phyloP scores from a whole-genome alignment of 2,797 vertebrate species.

The Chloroceryle amazona region DNA sequence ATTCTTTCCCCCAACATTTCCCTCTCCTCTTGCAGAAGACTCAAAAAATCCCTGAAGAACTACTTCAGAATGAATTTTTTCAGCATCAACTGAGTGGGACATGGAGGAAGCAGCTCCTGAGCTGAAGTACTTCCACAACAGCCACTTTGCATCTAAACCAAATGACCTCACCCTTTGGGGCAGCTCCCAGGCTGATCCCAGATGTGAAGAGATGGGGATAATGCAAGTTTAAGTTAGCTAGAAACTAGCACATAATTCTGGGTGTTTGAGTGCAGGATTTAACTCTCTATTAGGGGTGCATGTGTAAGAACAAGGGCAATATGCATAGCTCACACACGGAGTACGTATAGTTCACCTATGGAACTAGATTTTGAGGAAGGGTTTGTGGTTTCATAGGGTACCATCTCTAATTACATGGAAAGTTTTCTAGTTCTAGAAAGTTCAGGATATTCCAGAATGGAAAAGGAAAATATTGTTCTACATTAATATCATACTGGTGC shows the following conservation, averaged over 20 bases:
- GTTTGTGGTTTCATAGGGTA: background rate
- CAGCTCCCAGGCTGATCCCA: background rate
- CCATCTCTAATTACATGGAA: background rate
- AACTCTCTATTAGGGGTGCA: background rate
- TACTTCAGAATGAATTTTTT: background rate
- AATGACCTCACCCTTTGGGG: background rate
- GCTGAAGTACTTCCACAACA: background rate
- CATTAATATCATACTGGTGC: constrained; percentile 19
- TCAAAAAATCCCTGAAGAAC: background rate
- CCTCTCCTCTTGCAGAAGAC: background rate
- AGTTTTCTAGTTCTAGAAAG: background rate
- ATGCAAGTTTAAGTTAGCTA: background rate
- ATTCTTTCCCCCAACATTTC: background rate
- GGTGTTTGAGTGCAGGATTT: background rate
- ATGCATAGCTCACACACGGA: background rate
- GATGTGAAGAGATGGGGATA: background rate
- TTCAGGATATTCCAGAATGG: background rate
- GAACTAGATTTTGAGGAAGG: background rate
- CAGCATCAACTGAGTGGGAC: background rate
- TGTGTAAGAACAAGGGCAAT: background rate
- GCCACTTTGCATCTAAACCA: background rate
- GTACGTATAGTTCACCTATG: background rate
- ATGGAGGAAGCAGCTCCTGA: background rate
- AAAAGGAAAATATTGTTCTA: constrained; percentile 48
- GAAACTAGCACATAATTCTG: background rate